A percentile compares a stretch with the other conserved stretches of the same genome.
Evolutionary conservation across 2,113 vertebrate species (phyloP).

Genomic region (Opisthocomus hoazin): DNA sequence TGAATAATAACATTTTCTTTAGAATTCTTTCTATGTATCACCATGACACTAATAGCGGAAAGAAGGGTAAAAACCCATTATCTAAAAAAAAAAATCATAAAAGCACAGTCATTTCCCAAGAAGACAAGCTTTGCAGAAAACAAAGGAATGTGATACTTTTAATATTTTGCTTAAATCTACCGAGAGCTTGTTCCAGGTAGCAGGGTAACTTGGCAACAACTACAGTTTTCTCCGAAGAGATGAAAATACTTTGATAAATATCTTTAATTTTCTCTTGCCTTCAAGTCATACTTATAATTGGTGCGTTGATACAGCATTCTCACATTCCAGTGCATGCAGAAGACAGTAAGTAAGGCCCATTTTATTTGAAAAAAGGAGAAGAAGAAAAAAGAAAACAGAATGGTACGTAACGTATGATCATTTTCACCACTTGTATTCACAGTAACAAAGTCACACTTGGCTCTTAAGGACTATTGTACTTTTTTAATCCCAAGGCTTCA

Average conservation of each 20-base stretch:
- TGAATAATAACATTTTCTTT: not conserved
- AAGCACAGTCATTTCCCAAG: not conserved
- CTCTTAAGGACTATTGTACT: not conserved
- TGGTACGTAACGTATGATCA: not conserved
- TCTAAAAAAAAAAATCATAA: not conserved
- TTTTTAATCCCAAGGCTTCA: not conserved
- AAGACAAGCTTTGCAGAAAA: not conserved
- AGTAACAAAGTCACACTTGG: not conserved
- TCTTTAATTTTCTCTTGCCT: conserved; percentile 65
- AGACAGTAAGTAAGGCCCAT: not conserved
- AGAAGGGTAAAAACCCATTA: not conserved
- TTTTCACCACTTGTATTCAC: not conserved
- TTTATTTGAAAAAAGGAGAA: not conserved
- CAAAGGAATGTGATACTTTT: not conserved
- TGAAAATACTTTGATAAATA: conserved; percentile 61
- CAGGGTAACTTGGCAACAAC: not conserved
- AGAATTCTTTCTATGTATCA: not conserved
- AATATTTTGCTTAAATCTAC: not conserved
- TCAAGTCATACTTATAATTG: not conserved
- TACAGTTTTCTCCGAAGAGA: conserved; percentile 37
- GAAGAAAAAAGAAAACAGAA: not conserved
- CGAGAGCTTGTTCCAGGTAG: not conserved
- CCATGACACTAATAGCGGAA: not conserved
- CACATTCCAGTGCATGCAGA: not conserved
- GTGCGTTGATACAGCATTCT: not conserved